Conservation (phyloP, 2,888 invertebrate species). For the Watsonalla cultraria region DNA sequence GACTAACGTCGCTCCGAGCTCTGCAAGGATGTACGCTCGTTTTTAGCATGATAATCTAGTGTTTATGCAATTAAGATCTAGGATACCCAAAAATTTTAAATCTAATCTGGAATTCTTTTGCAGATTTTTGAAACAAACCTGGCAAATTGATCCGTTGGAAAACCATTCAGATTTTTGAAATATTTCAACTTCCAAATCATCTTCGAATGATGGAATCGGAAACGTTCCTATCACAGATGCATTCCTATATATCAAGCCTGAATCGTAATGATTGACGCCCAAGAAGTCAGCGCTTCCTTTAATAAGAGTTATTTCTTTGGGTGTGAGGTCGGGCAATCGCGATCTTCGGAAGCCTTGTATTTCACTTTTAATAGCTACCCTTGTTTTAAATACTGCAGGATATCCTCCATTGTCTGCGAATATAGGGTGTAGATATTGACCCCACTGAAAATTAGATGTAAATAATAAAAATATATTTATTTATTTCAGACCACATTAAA, state of each 20-base stretch:
- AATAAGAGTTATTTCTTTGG: neutral
- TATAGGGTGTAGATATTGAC: neutral
- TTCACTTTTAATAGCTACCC: neutral
- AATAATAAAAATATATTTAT: too few species aligned
- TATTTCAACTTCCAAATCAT: neutral
- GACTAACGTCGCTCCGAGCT: too few species aligned
- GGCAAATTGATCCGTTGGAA: neutral
- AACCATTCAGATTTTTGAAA: neutral
- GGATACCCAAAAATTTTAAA: too few species aligned
- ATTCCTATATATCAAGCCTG: neutral
- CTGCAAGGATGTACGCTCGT: too few species aligned
- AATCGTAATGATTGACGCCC: neutral
- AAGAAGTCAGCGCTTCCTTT: neutral
- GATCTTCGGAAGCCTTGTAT: neutral
- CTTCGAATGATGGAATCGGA: neutral
- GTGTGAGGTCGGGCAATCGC: neutral
- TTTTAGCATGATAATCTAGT: too few species aligned
- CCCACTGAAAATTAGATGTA: neutral
- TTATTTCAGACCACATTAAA: too few species aligned
- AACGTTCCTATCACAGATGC: neutral
- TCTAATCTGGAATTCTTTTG: too few species aligned
- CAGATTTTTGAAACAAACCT: too few species aligned
- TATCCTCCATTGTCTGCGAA: neutral
- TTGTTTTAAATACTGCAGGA: neutral
- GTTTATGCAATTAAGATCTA: too few species aligned